These are phyloP conservation scores for Aspiorhynchus laticeps DNA, from an alignment of 2,113 vertebrate species.

Conservation along the genomic window DNA sequence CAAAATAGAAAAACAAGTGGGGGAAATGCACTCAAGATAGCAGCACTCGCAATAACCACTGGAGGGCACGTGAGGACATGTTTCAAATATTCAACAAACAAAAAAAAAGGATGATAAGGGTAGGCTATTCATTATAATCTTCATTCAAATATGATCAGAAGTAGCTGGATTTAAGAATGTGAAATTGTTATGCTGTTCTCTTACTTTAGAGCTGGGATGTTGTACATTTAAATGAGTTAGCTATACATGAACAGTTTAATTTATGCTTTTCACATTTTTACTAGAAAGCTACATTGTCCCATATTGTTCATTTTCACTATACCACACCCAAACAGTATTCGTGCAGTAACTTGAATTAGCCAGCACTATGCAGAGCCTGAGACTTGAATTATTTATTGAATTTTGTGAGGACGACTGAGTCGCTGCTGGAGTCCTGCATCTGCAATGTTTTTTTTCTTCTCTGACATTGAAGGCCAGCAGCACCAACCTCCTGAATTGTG, in stretches of 20 bases:
- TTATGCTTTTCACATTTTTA: neutral
- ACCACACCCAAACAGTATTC: neutral
- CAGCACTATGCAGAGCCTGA: constrained; percentile 14
- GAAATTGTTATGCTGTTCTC: neutral
- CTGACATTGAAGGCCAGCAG: neutral
- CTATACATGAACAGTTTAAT: neutral
- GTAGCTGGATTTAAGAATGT: neutral
- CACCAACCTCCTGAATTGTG: neutral
- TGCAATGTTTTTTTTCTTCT: neutral
- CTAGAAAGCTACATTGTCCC: neutral
- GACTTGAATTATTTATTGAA: constrained; percentile 71
- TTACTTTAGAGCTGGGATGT: neutral
- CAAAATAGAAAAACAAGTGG: neutral
- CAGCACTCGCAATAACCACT: neutral
- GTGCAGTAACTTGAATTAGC: neutral
- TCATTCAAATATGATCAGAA: neutral
- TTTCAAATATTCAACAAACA: neutral
- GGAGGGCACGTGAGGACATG: neutral
- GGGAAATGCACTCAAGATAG: neutral
- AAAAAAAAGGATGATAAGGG: neutral
- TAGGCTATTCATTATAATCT: neutral
- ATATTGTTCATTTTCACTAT: neutral
- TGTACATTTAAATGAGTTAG: neutral
- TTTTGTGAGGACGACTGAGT: constrained; percentile 69
- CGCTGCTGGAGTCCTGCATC: constrained; percentile 36